These are phyloP conservation scores for Eristalis tenax DNA, from an alignment of 2,888 invertebrate genomes.

Conservation along the genomic window DNA sequence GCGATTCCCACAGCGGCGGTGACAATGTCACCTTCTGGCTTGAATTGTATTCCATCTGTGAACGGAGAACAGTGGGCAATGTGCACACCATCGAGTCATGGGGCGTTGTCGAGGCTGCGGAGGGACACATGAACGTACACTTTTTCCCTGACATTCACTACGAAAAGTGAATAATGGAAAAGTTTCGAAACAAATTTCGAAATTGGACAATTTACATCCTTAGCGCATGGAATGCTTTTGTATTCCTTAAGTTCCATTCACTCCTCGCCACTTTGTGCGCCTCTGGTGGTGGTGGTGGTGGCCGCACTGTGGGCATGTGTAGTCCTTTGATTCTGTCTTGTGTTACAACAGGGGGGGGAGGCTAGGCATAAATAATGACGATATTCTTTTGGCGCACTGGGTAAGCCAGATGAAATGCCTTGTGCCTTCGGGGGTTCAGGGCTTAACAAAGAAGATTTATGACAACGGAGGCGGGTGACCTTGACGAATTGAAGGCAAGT, in stretches of 20 bases:
- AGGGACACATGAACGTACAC: constrained; percentile 2
- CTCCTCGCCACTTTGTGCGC: background rate
- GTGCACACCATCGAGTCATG: constrained; percentile 6
- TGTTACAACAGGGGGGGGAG: background rate
- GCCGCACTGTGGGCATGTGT: background rate
- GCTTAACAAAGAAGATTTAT: background rate
- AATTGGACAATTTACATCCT: constrained; percentile 65
- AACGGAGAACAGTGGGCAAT: constrained; percentile 12
- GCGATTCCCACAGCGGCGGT: constrained; percentile 11
- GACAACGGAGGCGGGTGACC: background rate
- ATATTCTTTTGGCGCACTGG: background rate
- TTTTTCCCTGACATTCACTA: constrained; percentile 2
- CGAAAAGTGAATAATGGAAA: constrained; percentile 43
- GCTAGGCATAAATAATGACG: constrained; percentile 18
- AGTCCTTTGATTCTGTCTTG: background rate
- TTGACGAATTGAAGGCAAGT: background rate
- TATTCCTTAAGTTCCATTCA: background rate
- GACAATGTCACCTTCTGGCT: constrained; percentile 38
- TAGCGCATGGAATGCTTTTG: constrained; percentile 42
- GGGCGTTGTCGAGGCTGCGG: background rate
- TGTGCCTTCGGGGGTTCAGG: background rate
- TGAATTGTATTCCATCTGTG: constrained; percentile 27
- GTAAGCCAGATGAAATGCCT: background rate
- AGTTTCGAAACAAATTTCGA: constrained; percentile 53
- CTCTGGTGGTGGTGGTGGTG: background rate